Base-by-base conservation (phyloP, 2,888 invertebrate genomes). In the Morinoia aosen region DNA sequence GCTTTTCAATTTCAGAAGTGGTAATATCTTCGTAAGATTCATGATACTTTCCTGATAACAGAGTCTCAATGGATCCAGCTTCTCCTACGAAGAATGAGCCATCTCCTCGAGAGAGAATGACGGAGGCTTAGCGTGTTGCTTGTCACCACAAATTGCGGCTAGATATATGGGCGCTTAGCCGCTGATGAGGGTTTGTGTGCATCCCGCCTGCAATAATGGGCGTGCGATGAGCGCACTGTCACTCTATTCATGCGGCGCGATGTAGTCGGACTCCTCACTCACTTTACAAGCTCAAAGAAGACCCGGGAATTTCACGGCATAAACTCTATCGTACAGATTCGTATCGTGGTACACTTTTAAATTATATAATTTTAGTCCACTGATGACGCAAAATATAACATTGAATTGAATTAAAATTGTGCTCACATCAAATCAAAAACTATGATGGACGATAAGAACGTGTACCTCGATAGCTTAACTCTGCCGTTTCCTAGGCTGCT, bases 141-240 rank as follows among this genome's bases (percentile, higher is more conserved):
- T 93, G 93, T 93, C 93, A 93, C 93, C 93, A 93, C 93, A 93
- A 93, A 93, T 93, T 93, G 33, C 57, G 2, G 93, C 33, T 7
- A 93, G 58, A 93, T 25, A 48, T 57, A 93, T 93, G 57, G 56
- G 57, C 57, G 93, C 93, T 93, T 57, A 19, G 57, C 57, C 58
- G 11, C 57, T 57, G 57, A 90, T 90, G 90, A 40, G 90, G 40
- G 90, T 33, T 90, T 90, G 90, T 90, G 40, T 16, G 14, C 40
- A 76, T 76, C 76, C 76, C 25, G 76, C 33, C 76, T 76, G 76
- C 76, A 76, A 76, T 76, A 76, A 76, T 76, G 76, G 76, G 76
- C 25, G 76, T 16, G 33, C 76, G 76, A 76, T 76, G 76, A 76
- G 76, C 76, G 25, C 76, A 76, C 16, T 76, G 76, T 76, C 76